Percentiles rank a stretch among this genome's conserved stretches.
These are phyloP conservation scores for Acropternis orthonyx DNA, from an alignment of 2,797 vertebrate genomes.

Conservation along the genomic window DNA sequence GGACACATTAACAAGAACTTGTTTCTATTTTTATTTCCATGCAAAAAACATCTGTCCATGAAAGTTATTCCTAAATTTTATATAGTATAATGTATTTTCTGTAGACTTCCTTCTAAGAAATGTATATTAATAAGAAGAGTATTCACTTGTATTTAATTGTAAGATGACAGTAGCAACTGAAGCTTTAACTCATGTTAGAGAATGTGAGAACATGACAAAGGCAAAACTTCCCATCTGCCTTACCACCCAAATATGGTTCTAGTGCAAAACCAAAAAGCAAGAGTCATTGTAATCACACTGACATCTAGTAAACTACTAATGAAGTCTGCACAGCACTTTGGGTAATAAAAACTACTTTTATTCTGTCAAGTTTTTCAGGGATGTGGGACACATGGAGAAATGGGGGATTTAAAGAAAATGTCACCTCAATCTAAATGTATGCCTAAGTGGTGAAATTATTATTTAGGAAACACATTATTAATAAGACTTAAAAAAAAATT, in stretches of 20 bases:
- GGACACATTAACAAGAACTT: not conserved
- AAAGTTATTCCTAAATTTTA: not conserved
- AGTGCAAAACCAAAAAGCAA: not conserved
- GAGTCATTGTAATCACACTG: not conserved
- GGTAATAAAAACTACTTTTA: not conserved
- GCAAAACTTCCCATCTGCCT: not conserved
- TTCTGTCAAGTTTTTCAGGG: not conserved
- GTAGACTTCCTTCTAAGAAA: not conserved
- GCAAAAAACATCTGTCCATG: not conserved
- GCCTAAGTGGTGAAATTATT: not conserved
- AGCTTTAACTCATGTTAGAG: not conserved
- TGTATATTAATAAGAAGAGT: not conserved
- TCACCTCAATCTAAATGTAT: not conserved
- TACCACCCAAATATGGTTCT: not conserved
- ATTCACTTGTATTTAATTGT: not conserved
- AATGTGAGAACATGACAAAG: not conserved
- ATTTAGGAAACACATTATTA: not conserved
- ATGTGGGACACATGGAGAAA: not conserved
- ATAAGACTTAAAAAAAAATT: not conserved
- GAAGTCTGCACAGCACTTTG: not conserved
- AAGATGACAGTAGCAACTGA: not conserved
- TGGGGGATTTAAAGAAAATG: not conserved
- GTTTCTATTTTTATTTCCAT: not conserved
- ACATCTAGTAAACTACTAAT: not conserved
- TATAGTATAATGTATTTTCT: not conserved